Evolutionary conservation across 2,113 vertebrate species (phyloP).

Genomic region (human): DNA sequence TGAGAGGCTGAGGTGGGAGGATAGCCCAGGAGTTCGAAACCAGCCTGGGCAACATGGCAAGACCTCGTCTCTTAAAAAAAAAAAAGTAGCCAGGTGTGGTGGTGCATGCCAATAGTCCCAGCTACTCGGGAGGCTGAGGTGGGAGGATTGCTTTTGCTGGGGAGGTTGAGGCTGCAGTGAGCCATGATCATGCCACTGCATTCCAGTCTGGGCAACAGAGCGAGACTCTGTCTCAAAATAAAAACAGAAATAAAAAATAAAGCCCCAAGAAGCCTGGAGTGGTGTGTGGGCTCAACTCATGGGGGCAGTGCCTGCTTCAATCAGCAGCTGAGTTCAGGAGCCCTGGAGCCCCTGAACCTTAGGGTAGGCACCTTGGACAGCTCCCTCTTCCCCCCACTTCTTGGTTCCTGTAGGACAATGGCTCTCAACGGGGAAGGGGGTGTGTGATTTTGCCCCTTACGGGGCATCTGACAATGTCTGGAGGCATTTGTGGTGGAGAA

Average conservation of each 20-base stretch:
- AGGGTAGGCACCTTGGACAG: conserved; percentile 28
- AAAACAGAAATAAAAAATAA: not conserved
- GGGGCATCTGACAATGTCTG: not conserved
- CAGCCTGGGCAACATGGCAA: not conserved
- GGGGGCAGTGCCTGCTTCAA: not conserved
- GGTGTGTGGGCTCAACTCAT: rapidly evolving
- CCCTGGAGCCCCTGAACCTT: not conserved
- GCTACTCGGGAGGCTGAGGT: not conserved
- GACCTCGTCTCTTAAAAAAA: not conserved
- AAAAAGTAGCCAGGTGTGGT: not conserved
- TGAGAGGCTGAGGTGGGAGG: not conserved
- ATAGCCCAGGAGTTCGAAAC: not conserved
- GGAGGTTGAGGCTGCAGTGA: not conserved
- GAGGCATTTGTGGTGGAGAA: not conserved
- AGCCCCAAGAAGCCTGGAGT: not conserved
- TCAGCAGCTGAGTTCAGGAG: not conserved
- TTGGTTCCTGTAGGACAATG: too few species aligned
- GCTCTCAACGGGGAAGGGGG: rapidly evolving
- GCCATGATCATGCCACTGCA: not conserved
- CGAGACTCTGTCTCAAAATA: not conserved
- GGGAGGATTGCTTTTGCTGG: not conserved
- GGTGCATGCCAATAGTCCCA: not conserved
- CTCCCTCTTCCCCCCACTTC: not conserved
- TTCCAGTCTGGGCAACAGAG: not conserved
- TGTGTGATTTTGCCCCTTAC: not conserved